phyloP scores from a whole-genome alignment of 64 coral and sea anemone genomes.

The Porites australiensis region DNA sequence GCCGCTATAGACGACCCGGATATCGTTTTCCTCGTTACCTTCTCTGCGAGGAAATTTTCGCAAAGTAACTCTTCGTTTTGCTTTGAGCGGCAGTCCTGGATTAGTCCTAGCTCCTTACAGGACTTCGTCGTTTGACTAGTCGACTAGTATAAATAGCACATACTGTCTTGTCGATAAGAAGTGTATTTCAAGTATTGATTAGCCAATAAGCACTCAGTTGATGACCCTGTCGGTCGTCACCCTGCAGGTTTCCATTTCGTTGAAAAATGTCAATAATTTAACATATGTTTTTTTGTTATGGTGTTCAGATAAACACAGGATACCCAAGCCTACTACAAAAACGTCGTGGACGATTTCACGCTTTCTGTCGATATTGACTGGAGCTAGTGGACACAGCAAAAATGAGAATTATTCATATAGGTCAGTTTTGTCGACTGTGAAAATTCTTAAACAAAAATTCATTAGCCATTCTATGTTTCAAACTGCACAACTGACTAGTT shows the following conservation, averaged over 20 bases:
- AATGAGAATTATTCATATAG: no score
- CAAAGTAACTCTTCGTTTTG: neutral
- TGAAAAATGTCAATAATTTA: conserved; percentile 34
- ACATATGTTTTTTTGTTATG: neutral
- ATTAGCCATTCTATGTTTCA: no score
- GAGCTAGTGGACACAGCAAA: no score
- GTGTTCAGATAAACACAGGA: neutral
- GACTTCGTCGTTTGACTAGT: neutral
- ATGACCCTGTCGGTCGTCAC: neutral
- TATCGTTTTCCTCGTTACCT: neutral
- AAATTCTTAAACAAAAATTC: no score
- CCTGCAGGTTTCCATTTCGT: neutral
- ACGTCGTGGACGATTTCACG: neutral
- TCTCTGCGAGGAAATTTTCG: neutral
- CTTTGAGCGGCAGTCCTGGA: neutral
- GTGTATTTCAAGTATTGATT: neutral
- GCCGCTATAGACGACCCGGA: neutral
- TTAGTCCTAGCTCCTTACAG: neutral
- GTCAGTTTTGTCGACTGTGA: no score
- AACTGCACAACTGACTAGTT: no score
- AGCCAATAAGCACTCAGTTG: neutral
- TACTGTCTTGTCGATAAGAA: neutral
- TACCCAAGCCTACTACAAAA: neutral
- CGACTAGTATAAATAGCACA: neutral
- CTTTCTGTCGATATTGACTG: no score